Evolutionary conservation across 2,888 invertebrate genomes (phyloP), one percentile per base, ranked within the genome.

Genomic region (Bruchidius siliquastri): DNA sequence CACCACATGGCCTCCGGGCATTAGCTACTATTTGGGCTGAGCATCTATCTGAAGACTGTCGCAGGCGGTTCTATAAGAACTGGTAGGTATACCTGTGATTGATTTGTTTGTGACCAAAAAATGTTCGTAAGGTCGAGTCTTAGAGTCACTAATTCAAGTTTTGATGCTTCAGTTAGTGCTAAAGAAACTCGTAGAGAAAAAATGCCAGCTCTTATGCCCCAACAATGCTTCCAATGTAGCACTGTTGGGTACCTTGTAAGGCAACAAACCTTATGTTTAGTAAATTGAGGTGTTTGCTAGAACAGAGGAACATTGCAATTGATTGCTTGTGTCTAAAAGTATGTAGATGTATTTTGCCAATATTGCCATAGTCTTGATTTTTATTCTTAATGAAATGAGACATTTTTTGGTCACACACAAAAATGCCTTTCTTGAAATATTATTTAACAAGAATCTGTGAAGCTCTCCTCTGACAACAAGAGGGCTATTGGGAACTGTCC

Each of bases 51-150:
- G 99, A 99, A 87, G 99, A 99, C 86, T 99, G 98, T 88, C 93
- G 96, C 82, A 94, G 99, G 85, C 93, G 99, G 81, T 99, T 99
- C 91, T 99, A 99, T 91, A 99, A 99, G 91, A 99, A 99, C 90
- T 99, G 99, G 99, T 99, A 91, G 89, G 89, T 86, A 22, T 21
- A 30, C n/a, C 13, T 69, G 32, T 32, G n/a, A 71, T 6, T 22
- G 20, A n/a, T n/a, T 71, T 71, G 21, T 71, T n/a, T 21, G 68
- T 68, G 67, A 10, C 21, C 68, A 21, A 68, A 68, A 73, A 71
- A 66, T 70, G 71, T 32, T 2, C 71, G 21, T 18, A n/a, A n/a
- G 21, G 22, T 70, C 82, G 83, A 83, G 82, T 79, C 82, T 80
- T 83, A 85, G 85, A 85, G 85, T 85, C 83, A 83, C 85, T 84